phyloP scores from a whole-genome alignment of 2,113 vertebrate genomes.

The Istiophorus platypterus region DNA sequence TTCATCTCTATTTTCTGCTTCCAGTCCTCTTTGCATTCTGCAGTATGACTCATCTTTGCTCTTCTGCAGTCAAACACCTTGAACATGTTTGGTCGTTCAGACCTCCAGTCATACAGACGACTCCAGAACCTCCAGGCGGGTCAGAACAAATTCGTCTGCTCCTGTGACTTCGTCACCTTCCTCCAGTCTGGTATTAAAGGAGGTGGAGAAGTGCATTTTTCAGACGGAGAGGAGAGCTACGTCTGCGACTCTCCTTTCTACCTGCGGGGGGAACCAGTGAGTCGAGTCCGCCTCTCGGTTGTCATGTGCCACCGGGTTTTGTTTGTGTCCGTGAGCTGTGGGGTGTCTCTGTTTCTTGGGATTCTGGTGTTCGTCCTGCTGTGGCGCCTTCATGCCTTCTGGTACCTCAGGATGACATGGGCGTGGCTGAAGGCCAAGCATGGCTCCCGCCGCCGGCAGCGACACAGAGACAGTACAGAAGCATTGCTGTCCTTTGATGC shows the following conservation, averaged over 20 bases:
- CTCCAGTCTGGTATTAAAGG: constrained; percentile 38
- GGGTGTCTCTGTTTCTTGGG: constrained; percentile 65
- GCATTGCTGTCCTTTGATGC: constrained; percentile 84
- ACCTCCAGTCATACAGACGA: constrained; percentile 79
- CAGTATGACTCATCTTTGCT: background rate
- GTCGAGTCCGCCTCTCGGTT: constrained; percentile 63
- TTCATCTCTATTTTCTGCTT: background rate
- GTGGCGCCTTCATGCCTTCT: constrained; percentile 85
- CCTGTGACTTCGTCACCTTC: constrained; percentile 89
- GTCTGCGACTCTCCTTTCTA: constrained; percentile 88
- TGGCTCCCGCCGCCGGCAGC: constrained; percentile 72
- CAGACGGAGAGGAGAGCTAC: constrained; percentile 82
- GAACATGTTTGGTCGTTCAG: constrained; percentile 77
- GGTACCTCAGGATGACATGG: constrained; percentile 93
- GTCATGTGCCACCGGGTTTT: constrained; percentile 84
- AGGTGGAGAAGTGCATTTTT: constrained; percentile 53
- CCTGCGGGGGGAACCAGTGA: constrained; percentile 77
- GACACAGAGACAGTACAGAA: constrained; percentile 33
- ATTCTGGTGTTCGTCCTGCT: constrained; percentile 38
- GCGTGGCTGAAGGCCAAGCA: constrained; percentile 91
- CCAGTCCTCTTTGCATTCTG: no score
- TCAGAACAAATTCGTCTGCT: constrained; percentile 89
- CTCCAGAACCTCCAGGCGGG: constrained; percentile 85
- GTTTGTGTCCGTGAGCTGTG: constrained; percentile 80
- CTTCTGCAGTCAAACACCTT: constrained; percentile 83